phyloP scores from a whole-genome alignment of 2,797 vertebrate species.

The Adelosebastes latens region DNA sequence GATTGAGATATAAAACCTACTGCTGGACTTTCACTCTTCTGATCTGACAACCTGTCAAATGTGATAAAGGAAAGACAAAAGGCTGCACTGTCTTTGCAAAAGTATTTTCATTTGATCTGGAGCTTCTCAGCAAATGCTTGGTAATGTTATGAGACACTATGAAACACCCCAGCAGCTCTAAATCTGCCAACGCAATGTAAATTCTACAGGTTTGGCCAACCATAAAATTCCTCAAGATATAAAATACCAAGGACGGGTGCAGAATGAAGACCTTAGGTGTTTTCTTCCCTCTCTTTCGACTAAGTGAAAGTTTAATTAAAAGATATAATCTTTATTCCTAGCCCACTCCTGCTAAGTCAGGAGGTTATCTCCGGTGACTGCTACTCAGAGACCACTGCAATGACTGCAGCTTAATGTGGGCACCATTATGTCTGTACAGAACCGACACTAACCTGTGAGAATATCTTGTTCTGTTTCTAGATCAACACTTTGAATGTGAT shows the following conservation, averaged over 20 bases:
- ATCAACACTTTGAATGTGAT: neutral
- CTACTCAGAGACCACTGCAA: constrained; percentile 33
- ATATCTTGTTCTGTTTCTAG: neutral
- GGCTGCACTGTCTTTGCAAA: constrained; percentile 3
- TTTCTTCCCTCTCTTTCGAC: constrained; percentile 23
- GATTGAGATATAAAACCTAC: constrained; percentile 1
- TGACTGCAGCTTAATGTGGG: constrained; percentile 16
- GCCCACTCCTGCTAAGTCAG: constrained; percentile 71
- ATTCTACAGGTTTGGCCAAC: constrained; percentile 54
- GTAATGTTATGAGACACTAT: constrained; percentile 38
- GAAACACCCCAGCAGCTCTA: constrained; percentile 32
- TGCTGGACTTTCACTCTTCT: neutral
- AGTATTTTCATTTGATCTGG: constrained; percentile 5
- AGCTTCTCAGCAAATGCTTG: constrained; percentile 13
- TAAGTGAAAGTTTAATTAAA: constrained; percentile 81
- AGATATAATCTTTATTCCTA: constrained; percentile 78
- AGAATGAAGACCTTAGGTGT: constrained; percentile 27
- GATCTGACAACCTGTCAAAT: constrained; percentile 15
- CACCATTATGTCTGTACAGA: constrained; percentile 7
- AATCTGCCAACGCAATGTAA: constrained; percentile 47
- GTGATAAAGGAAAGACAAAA: neutral
- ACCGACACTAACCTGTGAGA: constrained; percentile 12
- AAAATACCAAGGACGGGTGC: constrained; percentile 53
- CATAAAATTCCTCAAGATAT: constrained; percentile 68
- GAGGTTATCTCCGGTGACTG: constrained; percentile 69